phyloP scores from a whole-genome alignment of 2,888 invertebrate genomes.

The Anticlea derivata region DNA sequence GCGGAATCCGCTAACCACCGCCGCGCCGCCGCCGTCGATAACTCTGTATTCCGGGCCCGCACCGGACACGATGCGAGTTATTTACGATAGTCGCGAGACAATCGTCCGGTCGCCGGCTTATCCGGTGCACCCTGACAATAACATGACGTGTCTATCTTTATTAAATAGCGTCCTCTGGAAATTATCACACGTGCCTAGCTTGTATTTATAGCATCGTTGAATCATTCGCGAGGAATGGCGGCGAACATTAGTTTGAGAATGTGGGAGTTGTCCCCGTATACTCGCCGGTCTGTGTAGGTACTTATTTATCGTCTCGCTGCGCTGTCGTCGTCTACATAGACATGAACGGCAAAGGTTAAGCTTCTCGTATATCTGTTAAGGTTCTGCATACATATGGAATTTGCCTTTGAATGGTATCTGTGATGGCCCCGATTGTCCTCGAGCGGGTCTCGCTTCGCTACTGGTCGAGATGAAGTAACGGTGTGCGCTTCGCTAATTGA shows the following conservation, averaged over 20 bases:
- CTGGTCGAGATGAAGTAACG: constrained; percentile 47
- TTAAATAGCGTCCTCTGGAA: constrained; percentile 73
- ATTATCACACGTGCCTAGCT: constrained; percentile 72
- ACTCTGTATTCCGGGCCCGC: constrained; percentile 73
- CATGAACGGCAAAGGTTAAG: constrained; percentile 14
- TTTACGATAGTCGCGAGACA: constrained; percentile 81
- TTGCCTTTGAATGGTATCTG: constrained; percentile 22
- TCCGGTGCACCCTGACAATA: constrained; percentile 80
- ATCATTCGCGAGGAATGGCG: constrained; percentile 61
- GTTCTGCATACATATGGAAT: constrained; percentile 17
- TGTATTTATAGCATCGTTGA: constrained; percentile 69
- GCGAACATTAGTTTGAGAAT: constrained; percentile 46
- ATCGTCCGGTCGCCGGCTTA: constrained; percentile 77
- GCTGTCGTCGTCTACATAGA: constrained; percentile 25
- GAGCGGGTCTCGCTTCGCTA: constrained; percentile 10
- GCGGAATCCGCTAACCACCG: constrained; percentile 62
- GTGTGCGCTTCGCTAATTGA: constrained; percentile 60
- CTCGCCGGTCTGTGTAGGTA: constrained; percentile 32
- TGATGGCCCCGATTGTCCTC: constrained; percentile 21
- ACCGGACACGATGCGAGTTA: constrained; percentile 79
- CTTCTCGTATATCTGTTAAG: constrained; percentile 7
- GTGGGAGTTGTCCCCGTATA: constrained; percentile 39
- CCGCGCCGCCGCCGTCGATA: constrained; percentile 52
- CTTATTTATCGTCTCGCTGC: constrained; percentile 34
- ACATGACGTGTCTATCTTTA: constrained; percentile 80